Conservation (phyloP, 2,797 vertebrate species). For the Pseudomugil gertrudae region DNA sequence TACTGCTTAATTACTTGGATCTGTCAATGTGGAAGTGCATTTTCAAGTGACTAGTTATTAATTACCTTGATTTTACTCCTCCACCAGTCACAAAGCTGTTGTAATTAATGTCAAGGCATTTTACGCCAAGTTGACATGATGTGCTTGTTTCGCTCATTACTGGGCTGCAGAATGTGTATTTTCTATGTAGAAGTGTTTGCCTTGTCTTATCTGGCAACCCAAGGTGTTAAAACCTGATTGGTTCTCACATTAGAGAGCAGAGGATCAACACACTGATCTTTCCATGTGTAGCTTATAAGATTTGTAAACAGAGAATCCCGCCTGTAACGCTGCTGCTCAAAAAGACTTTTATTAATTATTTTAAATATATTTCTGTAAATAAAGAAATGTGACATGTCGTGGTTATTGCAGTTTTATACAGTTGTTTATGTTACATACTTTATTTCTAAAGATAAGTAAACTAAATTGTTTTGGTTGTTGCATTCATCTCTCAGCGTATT, state of each 20-base stretch:
- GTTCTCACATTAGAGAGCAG: no score
- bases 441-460: not conserved
- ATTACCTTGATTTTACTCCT: not conserved
- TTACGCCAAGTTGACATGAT: no score
- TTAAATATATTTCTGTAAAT: not conserved
- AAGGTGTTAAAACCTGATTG: no score
- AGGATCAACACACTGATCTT: not conserved
- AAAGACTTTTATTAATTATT: not conserved
- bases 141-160: no score
- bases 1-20: not conserved
- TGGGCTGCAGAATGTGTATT: no score
- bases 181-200: no score
- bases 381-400: not conserved
- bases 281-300: not conserved
- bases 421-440: no score
- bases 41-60: not conserved
- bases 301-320: not conserved
- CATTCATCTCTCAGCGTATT: not conserved
- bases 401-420: not conserved
- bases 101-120: no score
- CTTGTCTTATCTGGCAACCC: no score
- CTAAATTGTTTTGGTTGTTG: not conserved
- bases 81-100: not conserved
- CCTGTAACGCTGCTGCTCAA: not conserved
- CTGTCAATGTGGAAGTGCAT: not conserved